Percentiles rank a stretch among this genome's conserved stretches.
phyloP scores from a whole-genome alignment of 2,797 vertebrate species.

The Sardinella longiceps region DNA sequence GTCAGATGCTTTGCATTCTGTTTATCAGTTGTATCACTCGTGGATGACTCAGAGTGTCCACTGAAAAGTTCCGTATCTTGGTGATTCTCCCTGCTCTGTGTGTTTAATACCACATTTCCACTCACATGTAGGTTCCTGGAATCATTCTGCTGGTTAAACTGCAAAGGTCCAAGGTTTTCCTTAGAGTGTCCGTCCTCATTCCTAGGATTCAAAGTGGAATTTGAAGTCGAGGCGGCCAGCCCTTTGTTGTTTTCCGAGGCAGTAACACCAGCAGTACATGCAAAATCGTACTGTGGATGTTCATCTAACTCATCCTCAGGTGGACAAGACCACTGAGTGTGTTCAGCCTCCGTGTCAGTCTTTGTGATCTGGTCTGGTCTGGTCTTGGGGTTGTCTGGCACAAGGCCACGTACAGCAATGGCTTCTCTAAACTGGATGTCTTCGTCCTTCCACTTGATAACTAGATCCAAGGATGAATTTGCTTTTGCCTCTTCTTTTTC shows the following conservation, averaged over 20 bases:
- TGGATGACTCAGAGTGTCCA: too few relatives aligned
- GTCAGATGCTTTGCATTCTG: too few relatives aligned
- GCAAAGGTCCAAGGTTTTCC: too few relatives aligned
- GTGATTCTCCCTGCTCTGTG: too few relatives aligned
- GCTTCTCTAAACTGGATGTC: background rate
- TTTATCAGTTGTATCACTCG: too few relatives aligned
- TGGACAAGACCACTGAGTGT: background rate
- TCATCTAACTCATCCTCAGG: background rate
- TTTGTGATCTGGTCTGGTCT: background rate
- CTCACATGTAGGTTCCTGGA: too few relatives aligned
- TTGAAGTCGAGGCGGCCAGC: too few relatives aligned
- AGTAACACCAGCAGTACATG: background rate
- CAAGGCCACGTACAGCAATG: background rate
- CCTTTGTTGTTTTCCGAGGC: background rate
- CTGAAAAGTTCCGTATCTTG: too few relatives aligned
- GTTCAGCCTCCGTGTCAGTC: background rate
- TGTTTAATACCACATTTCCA: too few relatives aligned
- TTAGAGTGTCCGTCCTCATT: too few relatives aligned
- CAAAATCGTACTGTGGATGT: background rate
- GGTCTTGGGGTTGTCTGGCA: background rate
- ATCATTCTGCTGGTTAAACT: too few relatives aligned
- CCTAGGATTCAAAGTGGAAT: too few relatives aligned
- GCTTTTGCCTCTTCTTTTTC: background rate
- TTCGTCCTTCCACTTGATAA: background rate
- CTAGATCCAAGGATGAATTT: background rate